These are phyloP conservation scores for Aptenodytes forsteri DNA, from an alignment of 2,113 vertebrate species.

Conservation along the genomic window DNA sequence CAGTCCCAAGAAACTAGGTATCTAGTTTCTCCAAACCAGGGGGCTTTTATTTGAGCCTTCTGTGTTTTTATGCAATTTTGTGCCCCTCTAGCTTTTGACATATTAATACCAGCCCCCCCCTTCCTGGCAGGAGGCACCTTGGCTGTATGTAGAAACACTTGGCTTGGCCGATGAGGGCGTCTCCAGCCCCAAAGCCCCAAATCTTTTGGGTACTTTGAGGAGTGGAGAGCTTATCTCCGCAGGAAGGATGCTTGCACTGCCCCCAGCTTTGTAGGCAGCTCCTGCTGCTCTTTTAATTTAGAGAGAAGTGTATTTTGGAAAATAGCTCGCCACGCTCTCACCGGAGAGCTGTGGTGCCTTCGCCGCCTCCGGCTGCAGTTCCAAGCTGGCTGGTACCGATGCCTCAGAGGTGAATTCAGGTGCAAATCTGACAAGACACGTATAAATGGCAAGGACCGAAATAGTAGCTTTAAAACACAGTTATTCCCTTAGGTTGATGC, in stretches of 20 bases:
- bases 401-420: conserved; percentile 10
- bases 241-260: background rate
- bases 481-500: background rate
- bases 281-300: background rate
- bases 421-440: conserved; percentile 36
- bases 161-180: background rate
- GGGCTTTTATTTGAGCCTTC: background rate
- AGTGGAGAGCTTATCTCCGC: background rate
- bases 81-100: background rate
- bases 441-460: conserved; percentile 46
- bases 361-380: background rate
- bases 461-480: conserved; percentile 16
- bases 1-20: background rate
- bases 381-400: background rate
- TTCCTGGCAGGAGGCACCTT: background rate
- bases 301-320: background rate
- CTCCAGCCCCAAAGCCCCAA: background rate
- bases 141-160: background rate
- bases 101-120: rapidly evolving
- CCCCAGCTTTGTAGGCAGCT: background rate
- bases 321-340: background rate
- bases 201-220: rapidly evolving
- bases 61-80: background rate
- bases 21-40: background rate
- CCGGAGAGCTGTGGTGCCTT: background rate